These are phyloP conservation scores for Nesoenas mayeri DNA, from an alignment of 2,113 vertebrate genomes.

Conservation along the genomic window DNA sequence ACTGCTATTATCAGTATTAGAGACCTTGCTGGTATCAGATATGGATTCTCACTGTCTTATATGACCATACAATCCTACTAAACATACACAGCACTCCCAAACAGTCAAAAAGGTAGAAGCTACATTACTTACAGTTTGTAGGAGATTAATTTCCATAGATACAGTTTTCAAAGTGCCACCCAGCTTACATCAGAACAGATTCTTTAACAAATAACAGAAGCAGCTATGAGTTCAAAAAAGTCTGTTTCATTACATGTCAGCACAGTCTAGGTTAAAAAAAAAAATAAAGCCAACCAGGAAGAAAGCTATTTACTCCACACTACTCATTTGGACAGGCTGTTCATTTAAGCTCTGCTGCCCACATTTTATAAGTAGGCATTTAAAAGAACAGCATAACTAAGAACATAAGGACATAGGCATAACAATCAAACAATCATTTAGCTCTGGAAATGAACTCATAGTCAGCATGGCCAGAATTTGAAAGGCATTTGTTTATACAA, in stretches of 20 bases:
- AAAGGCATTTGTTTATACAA: neutral
- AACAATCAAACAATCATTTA: neutral
- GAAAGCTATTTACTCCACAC: neutral
- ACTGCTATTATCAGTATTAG: neutral
- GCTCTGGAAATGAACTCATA: neutral
- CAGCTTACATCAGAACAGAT: neutral
- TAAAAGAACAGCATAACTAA: neutral
- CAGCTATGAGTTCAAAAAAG: neutral
- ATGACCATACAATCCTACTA: neutral
- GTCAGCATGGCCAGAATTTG: neutral
- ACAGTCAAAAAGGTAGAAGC: neutral
- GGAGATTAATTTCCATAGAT: neutral
- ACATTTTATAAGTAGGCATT: neutral
- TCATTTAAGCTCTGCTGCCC: neutral
- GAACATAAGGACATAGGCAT: neutral
- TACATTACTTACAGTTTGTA: too few species aligned
- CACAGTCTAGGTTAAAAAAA: neutral
- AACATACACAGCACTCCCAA: neutral
- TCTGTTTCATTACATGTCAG: neutral
- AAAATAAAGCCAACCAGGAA: neutral
- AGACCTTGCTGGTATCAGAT: neutral
- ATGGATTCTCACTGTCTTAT: accelerated
- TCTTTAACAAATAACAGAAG: neutral
- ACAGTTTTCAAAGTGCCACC: neutral
- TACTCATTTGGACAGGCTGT: neutral